Percentiles rank a stretch among this genome's conserved stretches.
Evolutionary conservation across 2,797 vertebrate species (phyloP).

Genomic region (Scolopax bukidnonensis): DNA sequence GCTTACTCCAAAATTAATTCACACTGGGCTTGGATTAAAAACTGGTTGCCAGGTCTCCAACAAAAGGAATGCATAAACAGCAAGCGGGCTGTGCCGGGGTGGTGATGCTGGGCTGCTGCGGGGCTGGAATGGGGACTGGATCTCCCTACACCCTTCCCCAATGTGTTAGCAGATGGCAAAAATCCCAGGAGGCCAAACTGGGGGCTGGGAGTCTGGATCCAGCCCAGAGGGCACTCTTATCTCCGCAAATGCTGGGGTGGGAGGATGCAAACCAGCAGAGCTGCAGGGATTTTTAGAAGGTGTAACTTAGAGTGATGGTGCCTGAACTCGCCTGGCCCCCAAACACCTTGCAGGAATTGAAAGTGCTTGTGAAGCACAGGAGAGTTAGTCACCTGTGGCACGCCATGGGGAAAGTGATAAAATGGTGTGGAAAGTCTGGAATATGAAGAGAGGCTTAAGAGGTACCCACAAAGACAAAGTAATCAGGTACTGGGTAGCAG

Average conservation of each 20-base stretch:
- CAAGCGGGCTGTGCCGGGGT: not conserved
- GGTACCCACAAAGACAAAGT: not conserved
- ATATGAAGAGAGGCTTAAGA: not conserved
- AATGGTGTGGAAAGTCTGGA: not conserved
- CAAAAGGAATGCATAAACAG: conserved; percentile 15
- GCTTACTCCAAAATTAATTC: conserved; percentile 41
- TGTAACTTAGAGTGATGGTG: not conserved
- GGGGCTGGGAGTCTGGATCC: not conserved
- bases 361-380: not conserved
- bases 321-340: not conserved
- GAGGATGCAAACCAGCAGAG: not conserved
- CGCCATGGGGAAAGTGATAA: not conserved
- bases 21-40: not conserved
- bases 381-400: not conserved
- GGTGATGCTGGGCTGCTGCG: not conserved
- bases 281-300: no score
- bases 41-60: conserved; percentile 26
- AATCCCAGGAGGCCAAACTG: not conserved
- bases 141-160: not conserved
- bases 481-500: not conserved
- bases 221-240: not conserved
- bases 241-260: not conserved
- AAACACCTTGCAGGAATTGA: not conserved
- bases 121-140: not conserved
- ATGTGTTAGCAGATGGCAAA: not conserved